Base-by-base conservation (phyloP, 1,140 invertebrate species). In the Drosophila nikananu region DNA sequence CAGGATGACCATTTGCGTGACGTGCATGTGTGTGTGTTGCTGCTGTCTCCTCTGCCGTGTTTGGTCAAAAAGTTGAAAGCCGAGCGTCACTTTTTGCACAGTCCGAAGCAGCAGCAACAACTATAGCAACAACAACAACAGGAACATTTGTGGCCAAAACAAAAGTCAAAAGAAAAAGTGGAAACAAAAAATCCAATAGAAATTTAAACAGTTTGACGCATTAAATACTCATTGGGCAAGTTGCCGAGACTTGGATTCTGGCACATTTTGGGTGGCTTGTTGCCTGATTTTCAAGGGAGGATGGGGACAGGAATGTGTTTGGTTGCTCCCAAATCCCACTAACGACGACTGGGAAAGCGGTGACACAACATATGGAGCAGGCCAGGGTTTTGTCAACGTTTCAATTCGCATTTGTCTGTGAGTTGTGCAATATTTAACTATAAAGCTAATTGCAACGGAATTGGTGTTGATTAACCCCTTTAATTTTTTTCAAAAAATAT, bases 171-270 rank as follows among this genome's bases (percentile, higher is more conserved):
- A 86, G 57, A 48, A 80, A 3, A 73, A 76, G 80, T 76, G 66
- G 32, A 86, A 81, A 86, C 63, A 90, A 91, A 87, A 84, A 90
- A 79, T 49, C 78, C 86, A 89, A 80, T 89, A 90, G 86, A 86
- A 86, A 90, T 90, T 91, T 91, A 90, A 90, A 91, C 86, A 91
- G 86, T 91, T 91, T 90, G 86, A 86, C 82, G 79, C 81, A 90
- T 90, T 90, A 90, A 90, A 90, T 91, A 68, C 83, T 86, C 86
- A 91, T 89, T 89, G 81, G 58, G 63, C 70, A 78, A 78, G 25
- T 77, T 70, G 64, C 65, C 54, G 74, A 57, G 54, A 42, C 44
- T 42, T 30, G 52, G 62, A 54, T 44, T 58, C 66, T 54, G 59
- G 35, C 57, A 61, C 57, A 39, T 57, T 57, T 41, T 42, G 46